phyloP scores from a whole-genome alignment of 2,797 vertebrate genomes.

The Lacerta viridis region DNA sequence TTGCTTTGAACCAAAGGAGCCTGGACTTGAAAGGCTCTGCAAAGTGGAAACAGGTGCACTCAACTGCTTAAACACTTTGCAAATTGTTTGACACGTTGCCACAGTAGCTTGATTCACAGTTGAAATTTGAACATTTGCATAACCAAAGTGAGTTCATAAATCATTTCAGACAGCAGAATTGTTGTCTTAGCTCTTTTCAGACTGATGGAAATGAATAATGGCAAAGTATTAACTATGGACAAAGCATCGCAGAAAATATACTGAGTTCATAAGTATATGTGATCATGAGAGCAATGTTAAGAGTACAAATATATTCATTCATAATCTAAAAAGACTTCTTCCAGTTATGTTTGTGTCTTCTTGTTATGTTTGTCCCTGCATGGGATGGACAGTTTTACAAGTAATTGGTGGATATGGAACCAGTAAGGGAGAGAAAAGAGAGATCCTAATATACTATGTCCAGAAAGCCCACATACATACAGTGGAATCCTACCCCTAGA shows the following conservation, averaged over 20 bases:
- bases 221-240: slow-evolving; percentile 47
- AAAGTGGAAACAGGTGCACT: slow-evolving; percentile 84
- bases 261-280: slow-evolving; percentile 27
- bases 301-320: slow-evolving; percentile 25
- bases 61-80: slow-evolving; percentile 77
- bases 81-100: slow-evolving; percentile 79
- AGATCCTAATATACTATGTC: background rate
- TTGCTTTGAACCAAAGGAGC: slow-evolving; percentile 76
- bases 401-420: slow-evolving; percentile 18
- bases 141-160: slow-evolving; percentile 81
- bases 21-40: slow-evolving; percentile 76
- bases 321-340: slow-evolving; percentile 38
- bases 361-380: slow-evolving; percentile 31
- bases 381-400: slow-evolving; percentile 26
- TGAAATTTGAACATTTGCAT: slow-evolving; percentile 78
- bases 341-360: background rate
- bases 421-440: too few relatives aligned
- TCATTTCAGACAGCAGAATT: slow-evolving; percentile 79
- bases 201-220: slow-evolving; percentile 70
- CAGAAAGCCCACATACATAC: background rate
- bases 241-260: slow-evolving; percentile 45
- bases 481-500: too few relatives aligned
- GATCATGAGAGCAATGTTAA: slow-evolving; percentile 44
- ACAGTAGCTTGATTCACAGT: slow-evolving; percentile 78
- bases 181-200: slow-evolving; percentile 63